phyloP scores from a whole-genome alignment of 2,888 invertebrate species.

The Pandemis heparana region DNA sequence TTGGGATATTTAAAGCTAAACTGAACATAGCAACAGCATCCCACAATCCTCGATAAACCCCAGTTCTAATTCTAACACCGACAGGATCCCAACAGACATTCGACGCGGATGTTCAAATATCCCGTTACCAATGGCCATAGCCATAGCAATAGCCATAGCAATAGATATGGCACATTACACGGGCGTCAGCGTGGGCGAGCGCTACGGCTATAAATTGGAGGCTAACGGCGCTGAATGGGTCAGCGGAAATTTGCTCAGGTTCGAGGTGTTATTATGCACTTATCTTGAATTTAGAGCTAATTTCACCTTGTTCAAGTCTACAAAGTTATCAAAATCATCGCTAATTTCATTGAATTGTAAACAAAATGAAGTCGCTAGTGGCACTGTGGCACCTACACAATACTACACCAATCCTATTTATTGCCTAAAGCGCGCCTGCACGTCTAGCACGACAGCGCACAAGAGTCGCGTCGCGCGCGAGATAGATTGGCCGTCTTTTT shows the following conservation, averaged over 20 bases:
- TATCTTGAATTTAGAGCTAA: conserved; percentile 2
- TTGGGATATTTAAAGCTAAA: background rate
- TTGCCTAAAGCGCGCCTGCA: too few species aligned
- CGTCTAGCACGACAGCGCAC: too few species aligned
- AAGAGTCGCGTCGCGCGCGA: too few species aligned
- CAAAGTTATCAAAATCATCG: background rate
- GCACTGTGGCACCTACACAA: too few species aligned
- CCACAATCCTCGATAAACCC: conserved; percentile 24
- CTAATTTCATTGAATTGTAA: too few species aligned
- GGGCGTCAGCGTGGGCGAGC: conserved; percentile 40
- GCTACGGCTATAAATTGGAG: conserved; percentile 36
- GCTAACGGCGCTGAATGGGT: conserved; percentile 35
- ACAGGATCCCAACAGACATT: conserved; percentile 20
- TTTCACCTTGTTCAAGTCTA: background rate
- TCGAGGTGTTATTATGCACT: conserved; percentile 3
- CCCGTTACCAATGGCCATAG: conserved; percentile 9
- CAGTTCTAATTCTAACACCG: conserved; percentile 21
- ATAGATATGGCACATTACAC: conserved; percentile 33
- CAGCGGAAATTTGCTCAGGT: conserved; percentile 22
- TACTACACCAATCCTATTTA: too few species aligned
- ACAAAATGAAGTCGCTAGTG: too few species aligned
- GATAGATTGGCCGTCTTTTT: too few species aligned
- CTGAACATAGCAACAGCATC: background rate
- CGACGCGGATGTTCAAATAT: conserved; percentile 18
- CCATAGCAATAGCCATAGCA: conserved; percentile 14